A percentile compares a stretch with the other conserved stretches of the same genome.
Conservation (phyloP, 1,140 invertebrate species). For the Lucilia sericata region DNA sequence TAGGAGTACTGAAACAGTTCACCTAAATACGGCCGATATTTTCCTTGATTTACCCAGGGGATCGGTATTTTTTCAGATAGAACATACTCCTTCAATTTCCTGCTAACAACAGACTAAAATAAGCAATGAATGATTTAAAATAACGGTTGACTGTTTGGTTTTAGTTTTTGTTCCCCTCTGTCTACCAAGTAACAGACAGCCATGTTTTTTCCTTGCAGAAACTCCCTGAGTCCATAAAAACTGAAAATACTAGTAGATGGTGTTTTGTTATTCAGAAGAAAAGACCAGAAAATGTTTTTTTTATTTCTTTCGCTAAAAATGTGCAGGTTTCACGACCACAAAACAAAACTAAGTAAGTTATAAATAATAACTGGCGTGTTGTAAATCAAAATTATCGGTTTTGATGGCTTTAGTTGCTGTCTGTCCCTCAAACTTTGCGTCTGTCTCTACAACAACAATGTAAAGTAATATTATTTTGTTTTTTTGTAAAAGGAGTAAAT, state of each 20-base stretch:
- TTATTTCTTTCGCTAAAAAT: constrained; percentile 11
- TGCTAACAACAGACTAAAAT: constrained; percentile 7
- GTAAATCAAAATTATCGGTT: constrained; percentile 51
- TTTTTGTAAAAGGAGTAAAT: neutral
- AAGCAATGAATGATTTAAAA: constrained; percentile 20
- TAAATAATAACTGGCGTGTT: constrained; percentile 51
- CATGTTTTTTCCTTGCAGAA: neutral
- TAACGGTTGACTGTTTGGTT: neutral
- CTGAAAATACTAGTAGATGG: neutral
- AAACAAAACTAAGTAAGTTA: constrained; percentile 49
- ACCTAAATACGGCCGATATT: too few relatives aligned
- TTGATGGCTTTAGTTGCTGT: constrained; percentile 39
- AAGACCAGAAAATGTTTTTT: neutral
- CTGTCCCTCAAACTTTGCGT: neutral
- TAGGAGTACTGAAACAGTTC: too few relatives aligned
- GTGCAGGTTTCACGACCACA: constrained; percentile 37
- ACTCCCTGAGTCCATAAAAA: neutral
- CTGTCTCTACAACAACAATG: neutral
- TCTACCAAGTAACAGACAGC: neutral
- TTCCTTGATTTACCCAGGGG: too few relatives aligned
- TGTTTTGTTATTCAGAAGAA: neutral
- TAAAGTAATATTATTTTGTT: neutral
- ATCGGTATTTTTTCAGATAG: too few relatives aligned
- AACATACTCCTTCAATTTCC: neutral
- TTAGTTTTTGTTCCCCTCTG: neutral